Conservation (phyloP, 2,797 vertebrate genomes). For the Cichlasoma orientale region DNA sequence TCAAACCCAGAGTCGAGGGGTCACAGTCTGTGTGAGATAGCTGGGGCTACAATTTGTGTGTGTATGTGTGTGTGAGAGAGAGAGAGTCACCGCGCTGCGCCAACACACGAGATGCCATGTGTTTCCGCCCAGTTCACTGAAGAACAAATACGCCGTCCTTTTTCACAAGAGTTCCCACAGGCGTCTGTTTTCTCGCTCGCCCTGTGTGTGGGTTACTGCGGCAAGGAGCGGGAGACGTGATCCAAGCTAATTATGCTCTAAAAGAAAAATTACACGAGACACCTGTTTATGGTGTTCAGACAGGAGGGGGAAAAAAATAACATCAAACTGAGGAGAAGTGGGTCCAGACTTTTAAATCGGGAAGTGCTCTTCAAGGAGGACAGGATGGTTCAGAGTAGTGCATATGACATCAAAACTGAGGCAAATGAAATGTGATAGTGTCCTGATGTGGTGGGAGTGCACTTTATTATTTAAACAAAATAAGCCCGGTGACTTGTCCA, state of each 20-base stretch:
- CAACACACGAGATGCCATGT: conserved; percentile 67
- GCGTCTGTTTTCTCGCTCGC: conserved; percentile 59
- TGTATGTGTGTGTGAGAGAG: conserved; percentile 16
- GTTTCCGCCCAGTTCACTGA: conserved; percentile 60
- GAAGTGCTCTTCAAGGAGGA: not conserved
- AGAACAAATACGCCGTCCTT: conserved; percentile 59
- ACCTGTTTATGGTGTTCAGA: conserved; percentile 56
- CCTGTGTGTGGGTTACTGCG: conserved; percentile 26
- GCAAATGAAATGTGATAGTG: too few species aligned
- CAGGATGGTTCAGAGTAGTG: not conserved
- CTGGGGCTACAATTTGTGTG: conserved; percentile 43
- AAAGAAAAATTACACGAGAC: conserved; percentile 38
- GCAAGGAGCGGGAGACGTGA: conserved; percentile 10
- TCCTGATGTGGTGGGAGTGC: too few species aligned
- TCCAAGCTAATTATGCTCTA: conserved; percentile 37
- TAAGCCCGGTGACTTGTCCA: too few species aligned
- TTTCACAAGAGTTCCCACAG: conserved; percentile 46
- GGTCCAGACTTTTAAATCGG: not conserved
- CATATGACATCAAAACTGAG: too few species aligned
- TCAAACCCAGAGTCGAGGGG: conserved; percentile 58
- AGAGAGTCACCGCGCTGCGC: conserved; percentile 55
- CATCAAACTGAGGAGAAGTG: not conserved
- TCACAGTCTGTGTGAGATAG: conserved; percentile 50
- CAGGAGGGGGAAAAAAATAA: not conserved
- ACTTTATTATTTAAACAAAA: too few species aligned